A percentile compares a stretch with the other conserved stretches of the same genome.
Conservation (phyloP, 2,797 vertebrate species). For the Phataginus tetradactyla region DNA sequence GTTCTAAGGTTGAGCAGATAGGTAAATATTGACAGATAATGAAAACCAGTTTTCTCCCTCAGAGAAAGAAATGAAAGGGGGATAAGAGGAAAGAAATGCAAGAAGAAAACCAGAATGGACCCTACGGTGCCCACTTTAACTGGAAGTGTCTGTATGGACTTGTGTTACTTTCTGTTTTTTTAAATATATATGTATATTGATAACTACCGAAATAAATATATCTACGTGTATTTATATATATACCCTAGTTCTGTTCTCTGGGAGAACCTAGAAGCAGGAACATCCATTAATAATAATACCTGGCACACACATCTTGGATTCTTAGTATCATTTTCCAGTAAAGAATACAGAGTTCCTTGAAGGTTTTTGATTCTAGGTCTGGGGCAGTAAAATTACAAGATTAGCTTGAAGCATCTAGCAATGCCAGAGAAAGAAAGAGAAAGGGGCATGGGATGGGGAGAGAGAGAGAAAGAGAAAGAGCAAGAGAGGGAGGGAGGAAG, state of each 20-base stretch:
- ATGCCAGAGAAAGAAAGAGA: not conserved
- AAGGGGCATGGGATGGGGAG: not conserved
- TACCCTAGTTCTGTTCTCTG: not conserved
- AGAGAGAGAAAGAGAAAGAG: not conserved
- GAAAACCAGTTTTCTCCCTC: not conserved
- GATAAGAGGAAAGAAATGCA: not conserved
- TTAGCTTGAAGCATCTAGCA: not conserved
- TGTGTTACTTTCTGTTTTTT: not conserved
- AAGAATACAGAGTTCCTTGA: not conserved
- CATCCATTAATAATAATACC: not conserved
- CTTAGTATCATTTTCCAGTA: not conserved
- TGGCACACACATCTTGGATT: not conserved
- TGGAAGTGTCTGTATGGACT: not conserved
- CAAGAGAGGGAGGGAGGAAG: not conserved
- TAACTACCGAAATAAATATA: not conserved
- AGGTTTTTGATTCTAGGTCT: not conserved
- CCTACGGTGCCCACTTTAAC: not conserved
- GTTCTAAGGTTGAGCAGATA: not conserved
- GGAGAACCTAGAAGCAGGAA: not conserved
- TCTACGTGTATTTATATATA: not conserved
- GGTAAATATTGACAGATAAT: not conserved
- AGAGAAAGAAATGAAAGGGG: not conserved
- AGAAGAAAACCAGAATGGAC: not conserved
- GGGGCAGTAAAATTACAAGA: not conserved
- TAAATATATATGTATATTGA: not conserved